Evolutionary conservation across 35 echinoderm and acorn worm species (phyloP).

Genomic region (Anneissia japonica): DNA sequence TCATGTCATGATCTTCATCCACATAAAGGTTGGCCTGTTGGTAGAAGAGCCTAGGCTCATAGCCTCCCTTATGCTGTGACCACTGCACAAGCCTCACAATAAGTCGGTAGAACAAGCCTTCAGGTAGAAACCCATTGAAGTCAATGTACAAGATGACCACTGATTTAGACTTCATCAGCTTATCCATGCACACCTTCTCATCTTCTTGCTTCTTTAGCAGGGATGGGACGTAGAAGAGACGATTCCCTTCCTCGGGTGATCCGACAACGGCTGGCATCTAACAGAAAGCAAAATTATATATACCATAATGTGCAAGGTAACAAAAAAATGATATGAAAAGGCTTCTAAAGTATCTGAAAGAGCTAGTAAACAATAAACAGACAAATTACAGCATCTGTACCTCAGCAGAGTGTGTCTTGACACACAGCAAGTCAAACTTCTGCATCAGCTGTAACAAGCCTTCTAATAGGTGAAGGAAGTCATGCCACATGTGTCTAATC

Average conservation of each 20-base stretch:
- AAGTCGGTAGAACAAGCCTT: neutral
- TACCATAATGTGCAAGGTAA: too few relatives aligned
- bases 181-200: neutral
- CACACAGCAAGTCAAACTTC: too few relatives aligned
- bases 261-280: neutral
- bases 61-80: neutral
- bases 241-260: neutral
- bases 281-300: neutral
- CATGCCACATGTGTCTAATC: too few relatives aligned
- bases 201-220: neutral
- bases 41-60: neutral
- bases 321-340: too few relatives aligned
- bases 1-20: neutral
- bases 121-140: neutral
- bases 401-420: too few relatives aligned
- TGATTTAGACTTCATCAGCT: neutral
- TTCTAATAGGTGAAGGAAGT: too few relatives aligned
- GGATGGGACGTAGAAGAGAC: neutral
- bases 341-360: too few relatives aligned
- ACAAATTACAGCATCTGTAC: too few relatives aligned
- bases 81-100: neutral
- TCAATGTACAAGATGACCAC: neutral
- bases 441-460: too few relatives aligned
- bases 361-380: neutral
- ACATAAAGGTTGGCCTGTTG: neutral